Conservation (phyloP, 2,113 vertebrate genomes). For the Bos javanicus region DNA sequence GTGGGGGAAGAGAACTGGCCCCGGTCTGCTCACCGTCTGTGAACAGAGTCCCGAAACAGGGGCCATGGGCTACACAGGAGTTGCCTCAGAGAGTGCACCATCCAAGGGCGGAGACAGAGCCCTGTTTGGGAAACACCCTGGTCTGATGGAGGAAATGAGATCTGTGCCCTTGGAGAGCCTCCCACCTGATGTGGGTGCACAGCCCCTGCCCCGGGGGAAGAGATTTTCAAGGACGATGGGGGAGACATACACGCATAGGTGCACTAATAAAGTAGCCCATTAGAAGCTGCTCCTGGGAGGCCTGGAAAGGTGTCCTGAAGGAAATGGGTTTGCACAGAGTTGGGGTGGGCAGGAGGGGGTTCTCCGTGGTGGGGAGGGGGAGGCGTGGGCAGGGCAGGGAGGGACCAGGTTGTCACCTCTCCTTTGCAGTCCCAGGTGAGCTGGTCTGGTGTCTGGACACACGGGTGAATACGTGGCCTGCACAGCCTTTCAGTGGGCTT, state of each 20-base stretch:
- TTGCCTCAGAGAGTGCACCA: neutral
- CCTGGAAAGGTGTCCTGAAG: neutral
- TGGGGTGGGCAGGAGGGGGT: neutral
- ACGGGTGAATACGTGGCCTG: neutral
- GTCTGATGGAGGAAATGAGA: neutral
- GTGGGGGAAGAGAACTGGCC: neutral
- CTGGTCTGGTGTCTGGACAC: neutral
- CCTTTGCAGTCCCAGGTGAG: neutral
- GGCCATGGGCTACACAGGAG: rapidly evolving
- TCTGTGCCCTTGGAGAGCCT: neutral
- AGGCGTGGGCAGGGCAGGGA: neutral
- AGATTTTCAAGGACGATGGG: rapidly evolving
- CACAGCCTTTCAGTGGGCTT: slow-evolving; percentile 41
- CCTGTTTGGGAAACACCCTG: neutral
- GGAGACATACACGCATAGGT: neutral
- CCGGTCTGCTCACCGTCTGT: neutral
- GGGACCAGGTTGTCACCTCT: neutral
- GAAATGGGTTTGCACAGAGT: neutral
- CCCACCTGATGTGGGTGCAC: neutral
- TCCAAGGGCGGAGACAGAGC: neutral
- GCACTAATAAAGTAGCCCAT: neutral
- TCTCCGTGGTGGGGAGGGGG: neutral
- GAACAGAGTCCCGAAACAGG: neutral
- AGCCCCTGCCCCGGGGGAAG: neutral
- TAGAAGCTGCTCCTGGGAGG: neutral